These are phyloP conservation scores for Ormyrus thymus DNA, from an alignment of 2,888 invertebrate species.

Conservation along the genomic window DNA sequence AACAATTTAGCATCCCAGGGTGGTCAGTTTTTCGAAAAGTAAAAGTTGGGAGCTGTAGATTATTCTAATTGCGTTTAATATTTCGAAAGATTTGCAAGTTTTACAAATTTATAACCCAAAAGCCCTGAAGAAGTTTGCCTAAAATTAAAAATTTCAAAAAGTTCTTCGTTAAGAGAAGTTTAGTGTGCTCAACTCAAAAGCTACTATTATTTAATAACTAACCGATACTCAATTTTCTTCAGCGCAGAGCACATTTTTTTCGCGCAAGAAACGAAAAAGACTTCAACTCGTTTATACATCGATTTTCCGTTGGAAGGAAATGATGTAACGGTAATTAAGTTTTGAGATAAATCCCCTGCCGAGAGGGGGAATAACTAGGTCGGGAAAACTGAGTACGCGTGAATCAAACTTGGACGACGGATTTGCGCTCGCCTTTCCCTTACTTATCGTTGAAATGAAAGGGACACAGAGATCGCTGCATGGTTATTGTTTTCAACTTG, in stretches of 20 bases:
- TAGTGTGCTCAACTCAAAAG: no score
- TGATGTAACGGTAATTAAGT: conserved; percentile 56
- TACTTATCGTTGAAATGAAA: conserved; percentile 36
- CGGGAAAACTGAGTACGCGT: conserved; percentile 51
- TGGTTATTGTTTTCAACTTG: conserved; percentile 40
- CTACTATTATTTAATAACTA: no score
- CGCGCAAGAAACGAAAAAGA: no score
- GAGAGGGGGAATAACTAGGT: conserved; percentile 48
- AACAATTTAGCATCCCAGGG: no score
- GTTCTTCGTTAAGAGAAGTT: neutral
- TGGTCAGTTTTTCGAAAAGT: no score
- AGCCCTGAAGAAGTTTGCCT: no score
- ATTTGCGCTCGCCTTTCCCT: conserved; percentile 42
- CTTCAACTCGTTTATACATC: conserved; percentile 1
- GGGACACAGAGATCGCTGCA: conserved; percentile 14
- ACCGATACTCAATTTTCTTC: no score
- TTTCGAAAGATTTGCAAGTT: no score
- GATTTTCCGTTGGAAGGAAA: conserved; percentile 54
- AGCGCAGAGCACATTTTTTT: no score
- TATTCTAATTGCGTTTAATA: no score
- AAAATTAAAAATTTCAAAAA: neutral
- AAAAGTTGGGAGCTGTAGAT: no score
- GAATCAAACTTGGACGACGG: conserved; percentile 48
- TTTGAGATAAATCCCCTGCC: conserved; percentile 49
- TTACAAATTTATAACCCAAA: no score